Evolutionary conservation across 2,113 vertebrate species (phyloP).

Genomic region (Catharus minimus): DNA sequence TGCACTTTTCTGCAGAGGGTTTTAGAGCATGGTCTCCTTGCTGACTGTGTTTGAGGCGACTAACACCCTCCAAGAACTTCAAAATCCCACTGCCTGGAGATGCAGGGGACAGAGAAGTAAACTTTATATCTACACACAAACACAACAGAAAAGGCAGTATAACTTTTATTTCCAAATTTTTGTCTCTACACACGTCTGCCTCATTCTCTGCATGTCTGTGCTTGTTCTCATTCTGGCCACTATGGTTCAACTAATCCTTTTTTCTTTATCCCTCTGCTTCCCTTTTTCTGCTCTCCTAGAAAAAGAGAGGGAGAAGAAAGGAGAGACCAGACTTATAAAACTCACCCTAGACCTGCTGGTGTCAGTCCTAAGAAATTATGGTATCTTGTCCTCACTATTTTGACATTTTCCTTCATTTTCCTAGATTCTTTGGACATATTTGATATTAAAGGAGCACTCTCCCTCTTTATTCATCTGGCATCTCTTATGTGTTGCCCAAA

Average conservation of each 20-base stretch:
- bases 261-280: not conserved
- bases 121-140: not conserved
- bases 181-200: not conserved
- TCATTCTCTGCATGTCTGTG: not conserved
- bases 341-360: not conserved
- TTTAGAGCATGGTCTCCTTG: not conserved
- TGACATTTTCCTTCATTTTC: not conserved
- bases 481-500: not conserved
- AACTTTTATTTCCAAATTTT: not conserved
- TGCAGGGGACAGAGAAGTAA: not conserved
- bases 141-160: not conserved
- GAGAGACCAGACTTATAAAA: not conserved
- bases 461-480: not conserved
- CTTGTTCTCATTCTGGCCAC: not conserved
- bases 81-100: not conserved
- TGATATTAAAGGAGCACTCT: not conserved
- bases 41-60: not conserved
- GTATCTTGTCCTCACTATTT: not conserved
- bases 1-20: not conserved
- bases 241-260: not conserved
- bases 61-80: not conserved
- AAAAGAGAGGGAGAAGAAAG: not conserved
- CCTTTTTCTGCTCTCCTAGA: not conserved
- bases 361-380: not conserved
- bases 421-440: not conserved